A percentile compares a stretch with the other conserved stretches of the same genome.
phyloP scores from a whole-genome alignment of 2,888 invertebrate species.

The Spisula subtruncata region DNA sequence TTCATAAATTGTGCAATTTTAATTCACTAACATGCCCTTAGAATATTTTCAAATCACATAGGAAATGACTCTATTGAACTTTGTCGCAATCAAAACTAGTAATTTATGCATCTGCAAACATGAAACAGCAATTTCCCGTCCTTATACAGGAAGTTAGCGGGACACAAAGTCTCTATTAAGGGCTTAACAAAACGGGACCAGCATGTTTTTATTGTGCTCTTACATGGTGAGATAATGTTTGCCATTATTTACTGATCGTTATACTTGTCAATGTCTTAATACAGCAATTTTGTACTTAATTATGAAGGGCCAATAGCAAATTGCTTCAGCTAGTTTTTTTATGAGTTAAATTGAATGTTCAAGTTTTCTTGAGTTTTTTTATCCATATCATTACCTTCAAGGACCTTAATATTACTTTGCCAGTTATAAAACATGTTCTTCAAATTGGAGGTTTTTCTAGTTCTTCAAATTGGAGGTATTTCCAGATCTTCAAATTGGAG shows the following conservation, averaged over 20 bases:
- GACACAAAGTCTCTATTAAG: background rate
- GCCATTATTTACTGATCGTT: background rate
- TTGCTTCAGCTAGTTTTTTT: background rate
- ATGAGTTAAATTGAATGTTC: no score
- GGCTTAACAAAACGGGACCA: background rate
- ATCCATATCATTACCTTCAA: background rate
- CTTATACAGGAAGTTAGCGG: background rate
- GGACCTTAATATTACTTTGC: conserved; percentile 11
- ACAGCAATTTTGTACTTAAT: no score
- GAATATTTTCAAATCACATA: background rate
- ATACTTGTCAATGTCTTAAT: background rate
- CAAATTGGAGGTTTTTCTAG: no score
- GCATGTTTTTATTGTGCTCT: background rate
- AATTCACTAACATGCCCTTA: background rate
- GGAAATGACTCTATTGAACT: conserved; percentile 18
- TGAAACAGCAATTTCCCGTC: background rate
- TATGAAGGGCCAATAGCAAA: no score
- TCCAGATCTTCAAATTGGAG: no score
- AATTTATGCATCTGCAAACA: conserved; percentile 20
- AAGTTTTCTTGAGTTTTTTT: background rate
- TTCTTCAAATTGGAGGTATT: no score
- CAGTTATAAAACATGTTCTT: background rate
- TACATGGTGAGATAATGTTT: background rate
- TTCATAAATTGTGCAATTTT: conserved; percentile 1
- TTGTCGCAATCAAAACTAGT: background rate